phyloP scores from a whole-genome alignment of 1,140 invertebrate species.

The Drosophila sucinea region DNA sequence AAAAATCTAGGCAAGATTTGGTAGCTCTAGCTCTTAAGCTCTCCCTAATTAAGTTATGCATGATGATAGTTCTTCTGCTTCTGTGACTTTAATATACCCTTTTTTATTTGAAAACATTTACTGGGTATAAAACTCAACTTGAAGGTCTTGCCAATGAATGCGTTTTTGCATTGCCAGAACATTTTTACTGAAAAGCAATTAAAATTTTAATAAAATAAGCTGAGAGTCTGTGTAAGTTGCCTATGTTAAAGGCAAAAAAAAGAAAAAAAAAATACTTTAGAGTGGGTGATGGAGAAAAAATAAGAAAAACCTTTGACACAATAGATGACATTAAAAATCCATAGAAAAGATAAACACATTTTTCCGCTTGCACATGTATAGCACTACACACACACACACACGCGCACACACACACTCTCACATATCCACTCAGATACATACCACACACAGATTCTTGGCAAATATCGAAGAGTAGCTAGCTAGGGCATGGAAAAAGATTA shows the following conservation, averaged over 20 bases:
- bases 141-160: conserved; percentile 28
- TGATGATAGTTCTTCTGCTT: too few species aligned
- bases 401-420: background rate
- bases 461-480: conserved; percentile 40
- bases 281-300: background rate
- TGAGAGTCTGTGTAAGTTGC: conserved; percentile 4
- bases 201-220: conserved; percentile 61
- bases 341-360: conserved; percentile 62
- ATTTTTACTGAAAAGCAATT: conserved; percentile 60
- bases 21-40: too few species aligned
- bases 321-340: conserved; percentile 56
- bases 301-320: conserved; percentile 30
- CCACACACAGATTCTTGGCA: conserved; percentile 7
- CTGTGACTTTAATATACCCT: too few species aligned
- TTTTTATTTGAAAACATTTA: too few species aligned
- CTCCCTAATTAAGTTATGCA: too few species aligned
- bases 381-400: conserved; percentile 5
- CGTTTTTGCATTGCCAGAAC: conserved; percentile 43
- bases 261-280: background rate
- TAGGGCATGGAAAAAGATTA: conserved; percentile 51
- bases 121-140: background rate
- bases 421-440: background rate
- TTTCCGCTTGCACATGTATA: conserved; percentile 50
- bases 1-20: too few species aligned
- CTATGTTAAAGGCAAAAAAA: conserved; percentile 18